Conservation (phyloP, 2,888 invertebrate species). For the Lithosia quadra region DNA sequence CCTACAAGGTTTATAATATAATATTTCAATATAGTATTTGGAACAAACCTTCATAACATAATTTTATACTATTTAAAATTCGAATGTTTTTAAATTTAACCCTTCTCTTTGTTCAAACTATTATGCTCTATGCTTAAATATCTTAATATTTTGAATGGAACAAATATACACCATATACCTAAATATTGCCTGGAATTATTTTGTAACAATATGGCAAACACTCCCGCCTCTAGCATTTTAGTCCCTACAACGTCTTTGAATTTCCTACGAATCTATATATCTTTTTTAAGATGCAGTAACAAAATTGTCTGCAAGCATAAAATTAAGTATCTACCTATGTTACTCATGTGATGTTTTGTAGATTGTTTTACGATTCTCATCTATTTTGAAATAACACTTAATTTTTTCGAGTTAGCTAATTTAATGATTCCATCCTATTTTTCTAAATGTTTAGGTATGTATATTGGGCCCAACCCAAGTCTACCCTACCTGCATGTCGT, state of each 20-base stretch:
- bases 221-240: background rate
- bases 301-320: background rate
- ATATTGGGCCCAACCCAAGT: too few species aligned
- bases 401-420: too few species aligned
- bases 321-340: background rate
- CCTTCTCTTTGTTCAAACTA: too few species aligned
- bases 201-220: constrained; percentile 1
- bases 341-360: too few species aligned
- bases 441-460: too few species aligned
- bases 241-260: background rate
- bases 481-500: background rate
- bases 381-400: too few species aligned
- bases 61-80: too few species aligned
- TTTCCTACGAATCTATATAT: background rate
- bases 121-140: background rate
- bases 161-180: background rate
- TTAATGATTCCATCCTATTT: too few species aligned
- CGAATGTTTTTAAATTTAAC: too few species aligned
- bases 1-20: too few species aligned
- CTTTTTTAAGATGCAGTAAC: constrained; percentile 2
- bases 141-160: background rate
- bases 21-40: too few species aligned
- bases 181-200: background rate
- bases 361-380: background rate
- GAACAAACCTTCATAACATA: too few species aligned